phyloP scores from a whole-genome alignment of 30 jellyfish, hydroid and myxozoan genomes.

The Nemopilema nomurai region DNA sequence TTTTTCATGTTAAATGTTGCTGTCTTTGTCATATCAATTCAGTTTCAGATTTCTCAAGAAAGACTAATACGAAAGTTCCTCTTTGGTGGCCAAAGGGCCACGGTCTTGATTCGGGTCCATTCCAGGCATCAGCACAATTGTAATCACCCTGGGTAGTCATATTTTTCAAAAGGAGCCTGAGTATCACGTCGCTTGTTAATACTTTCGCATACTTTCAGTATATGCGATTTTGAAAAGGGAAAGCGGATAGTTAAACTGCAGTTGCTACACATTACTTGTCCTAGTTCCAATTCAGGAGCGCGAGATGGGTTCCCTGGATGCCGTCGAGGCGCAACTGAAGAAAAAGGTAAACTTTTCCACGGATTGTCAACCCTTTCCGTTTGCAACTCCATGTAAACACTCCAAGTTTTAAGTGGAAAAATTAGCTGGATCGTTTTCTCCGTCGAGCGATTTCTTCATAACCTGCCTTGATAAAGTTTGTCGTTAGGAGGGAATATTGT shows the following conservation, averaged over 20 bases:
- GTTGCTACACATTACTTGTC: neutral
- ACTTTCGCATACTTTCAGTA: conserved; percentile 8
- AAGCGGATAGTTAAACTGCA: neutral
- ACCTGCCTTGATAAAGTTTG: neutral
- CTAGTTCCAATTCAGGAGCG: neutral
- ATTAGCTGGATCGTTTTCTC: conserved; percentile 25
- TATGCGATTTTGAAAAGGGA: conserved; percentile 1
- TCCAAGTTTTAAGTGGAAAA: neutral
- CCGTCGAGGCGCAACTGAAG: conserved; percentile 69
- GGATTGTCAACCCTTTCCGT: conserved; percentile 34
- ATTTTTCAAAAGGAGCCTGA: conserved; percentile 4
- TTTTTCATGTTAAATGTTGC: too few species aligned
- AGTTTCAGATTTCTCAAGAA: neutral
- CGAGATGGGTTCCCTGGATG: conserved; percentile 67
- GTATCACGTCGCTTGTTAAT: conserved; percentile 6
- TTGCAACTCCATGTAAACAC: conserved; percentile 22
- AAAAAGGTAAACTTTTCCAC: conserved; percentile 53
- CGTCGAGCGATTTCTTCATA: neutral
- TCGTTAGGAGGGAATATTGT: neutral
- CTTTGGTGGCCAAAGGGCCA: conserved; percentile 5
- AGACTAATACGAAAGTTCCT: neutral
- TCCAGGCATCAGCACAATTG: conserved; percentile 81
- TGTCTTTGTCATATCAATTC: neutral
- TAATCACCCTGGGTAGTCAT: conserved; percentile 15
- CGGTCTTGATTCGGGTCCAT: conserved; percentile 23